Evolutionary conservation across 2,888 invertebrate genomes (phyloP), one percentile per base, ranked within the genome.

Genomic region (Mycalesis mineus): DNA sequence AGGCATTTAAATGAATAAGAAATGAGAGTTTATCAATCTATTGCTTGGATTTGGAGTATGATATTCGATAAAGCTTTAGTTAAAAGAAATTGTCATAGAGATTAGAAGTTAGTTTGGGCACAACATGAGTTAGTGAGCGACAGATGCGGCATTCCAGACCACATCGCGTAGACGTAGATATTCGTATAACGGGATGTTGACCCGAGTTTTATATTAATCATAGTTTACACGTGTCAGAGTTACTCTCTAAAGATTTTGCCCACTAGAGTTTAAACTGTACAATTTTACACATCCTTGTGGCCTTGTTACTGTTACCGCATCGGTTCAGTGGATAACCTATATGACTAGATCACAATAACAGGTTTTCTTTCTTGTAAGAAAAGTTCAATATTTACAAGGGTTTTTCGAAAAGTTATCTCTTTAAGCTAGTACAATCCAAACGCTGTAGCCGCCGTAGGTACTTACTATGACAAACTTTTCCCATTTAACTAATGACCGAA

Each of bases 71-170:
- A n/a, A 5, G n/a, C n/a, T 45, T 31, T 14, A 28, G 33, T 48
- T 31, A 15, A 49, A 49, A 49, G 36, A 36, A 6, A 50, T 42
- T 57, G 53, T 45, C 44, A 14, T 29, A 39, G n/a, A 5, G 39
- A 50, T 22, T 13, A 49, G 22, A 28, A 53, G 47, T 54, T 44
- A 51, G 42, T 47, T 52, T 58, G 13, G 36, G 48, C 51, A 37
- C 41, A 49, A 42, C 64, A 71, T 85, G 85, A 86, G 73, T 82
- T 84, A 86, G 71, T 75, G 75, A 69, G 68, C 72, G 77, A 82
- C 86, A 86, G 85, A 82, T 87, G 86, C 69, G 70, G n/a, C 80
- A 84, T 84, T 81, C 82, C 80, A 65, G 60, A 65, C 72, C 66
- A 65, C 65, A 66, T 65, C 69, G 75, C 66, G 71, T 74, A 84